Conservation (phyloP, 2,797 vertebrate species). For the Stomatorhinus walkeri region DNA sequence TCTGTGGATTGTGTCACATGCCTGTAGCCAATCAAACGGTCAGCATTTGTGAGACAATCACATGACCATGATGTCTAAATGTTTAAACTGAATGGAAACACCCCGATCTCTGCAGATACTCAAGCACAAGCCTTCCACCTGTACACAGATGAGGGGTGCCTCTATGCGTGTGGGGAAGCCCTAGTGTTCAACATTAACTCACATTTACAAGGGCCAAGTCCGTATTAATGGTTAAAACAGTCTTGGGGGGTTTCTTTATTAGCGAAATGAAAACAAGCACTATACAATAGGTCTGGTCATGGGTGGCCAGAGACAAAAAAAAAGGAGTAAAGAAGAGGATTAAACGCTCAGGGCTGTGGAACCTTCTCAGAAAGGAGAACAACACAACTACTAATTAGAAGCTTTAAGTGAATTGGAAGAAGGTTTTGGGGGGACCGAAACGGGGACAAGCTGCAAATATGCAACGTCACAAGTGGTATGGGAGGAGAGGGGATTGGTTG, state of each 20-base stretch:
- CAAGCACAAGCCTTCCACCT: not conserved
- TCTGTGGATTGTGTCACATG: not conserved
- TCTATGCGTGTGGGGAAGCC: not conserved
- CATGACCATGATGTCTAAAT: not conserved
- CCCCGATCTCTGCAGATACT: not conserved
- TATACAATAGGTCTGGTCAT: not conserved
- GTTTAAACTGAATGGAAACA: not conserved
- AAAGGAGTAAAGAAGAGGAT: conserved; percentile 2
- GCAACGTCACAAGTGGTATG: not conserved
- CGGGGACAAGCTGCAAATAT: not conserved
- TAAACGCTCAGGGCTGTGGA: not conserved
- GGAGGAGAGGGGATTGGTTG: not conserved
- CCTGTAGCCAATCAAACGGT: not conserved
- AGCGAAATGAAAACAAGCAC: not conserved
- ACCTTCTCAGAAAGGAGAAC: not conserved
- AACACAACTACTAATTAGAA: not conserved
- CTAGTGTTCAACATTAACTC: not conserved
- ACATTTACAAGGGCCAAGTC: not conserved
- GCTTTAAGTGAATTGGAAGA: not conserved
- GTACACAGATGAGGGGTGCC: not conserved
- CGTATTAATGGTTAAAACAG: not conserved
- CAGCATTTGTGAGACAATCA: not conserved
- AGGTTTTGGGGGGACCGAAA: not conserved
- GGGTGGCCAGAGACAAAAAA: not conserved
- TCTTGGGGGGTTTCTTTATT: not conserved